Base-by-base conservation (phyloP, 2,113 vertebrate genomes). In the Progne subis region DNA sequence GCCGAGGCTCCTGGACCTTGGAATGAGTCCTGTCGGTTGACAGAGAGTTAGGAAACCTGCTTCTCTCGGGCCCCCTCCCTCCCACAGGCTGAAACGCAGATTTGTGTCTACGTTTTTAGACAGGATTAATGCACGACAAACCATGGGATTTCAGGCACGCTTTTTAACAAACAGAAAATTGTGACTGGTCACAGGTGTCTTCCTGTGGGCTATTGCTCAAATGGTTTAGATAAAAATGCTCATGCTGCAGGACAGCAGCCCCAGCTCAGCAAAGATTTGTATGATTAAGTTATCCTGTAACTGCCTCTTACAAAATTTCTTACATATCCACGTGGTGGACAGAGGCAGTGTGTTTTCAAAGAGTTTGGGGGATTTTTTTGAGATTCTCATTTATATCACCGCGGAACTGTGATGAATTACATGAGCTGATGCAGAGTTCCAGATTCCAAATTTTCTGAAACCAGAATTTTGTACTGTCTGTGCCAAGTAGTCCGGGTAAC, bases 1-100 rank as follows among this genome's bases (percentile, higher is more conserved):
- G 64, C 8, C 11, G 1, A 29, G 68, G 72, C 55, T 18, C 21
- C 96, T 83, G 91, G 91, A 95, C 89, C 93, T 92, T 92, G 95
- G 96, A 96, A 84, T 64, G 41, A 65, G 63, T 55, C 16, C 4
- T 8, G 37, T 25, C 5, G 3, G 3, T 4, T 74, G 56, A 44
- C 68, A 82, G 64, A 28, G 52, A 26, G 26, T 50, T 31, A 43
- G 55, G 86, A 17, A 76, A 85, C 50, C 39, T 5, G 5, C 52
- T 76, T 34, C 39, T 46, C 65, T 26, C 29, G 2, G 68, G 21
- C 84, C 29, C 26, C 19, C 31, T 85, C 70, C 56, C 44, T 77
- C 12, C 49, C 53, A 2, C 39, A 6, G 55, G 49, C 1, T 8
- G n/a, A 59, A 57, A 55, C 39, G 6, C 0, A 1, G 44, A 39